Conservation (phyloP, 2,113 vertebrate genomes). For the Prunella himalayana region DNA sequence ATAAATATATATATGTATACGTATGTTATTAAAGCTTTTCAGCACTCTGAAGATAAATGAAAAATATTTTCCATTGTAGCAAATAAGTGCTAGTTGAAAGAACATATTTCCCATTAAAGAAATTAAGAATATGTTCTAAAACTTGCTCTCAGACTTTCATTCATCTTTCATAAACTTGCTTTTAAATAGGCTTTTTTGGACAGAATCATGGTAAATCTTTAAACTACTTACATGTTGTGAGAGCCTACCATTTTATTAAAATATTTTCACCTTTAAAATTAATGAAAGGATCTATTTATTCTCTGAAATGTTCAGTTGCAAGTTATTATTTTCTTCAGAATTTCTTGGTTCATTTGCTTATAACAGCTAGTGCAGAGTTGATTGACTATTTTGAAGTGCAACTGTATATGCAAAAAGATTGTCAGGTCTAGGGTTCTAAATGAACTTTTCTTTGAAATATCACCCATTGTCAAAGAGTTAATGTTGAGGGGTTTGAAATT, state of each 20-base stretch:
- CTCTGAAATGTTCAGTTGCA: background rate
- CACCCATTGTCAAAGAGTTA: background rate
- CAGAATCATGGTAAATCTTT: background rate
- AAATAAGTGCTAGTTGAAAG: background rate
- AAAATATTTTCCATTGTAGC: background rate
- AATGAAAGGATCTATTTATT: background rate
- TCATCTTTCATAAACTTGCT: background rate
- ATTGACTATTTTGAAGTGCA: background rate
- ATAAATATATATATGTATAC: accelerated
- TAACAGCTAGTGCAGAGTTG: background rate
- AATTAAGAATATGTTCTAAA: background rate
- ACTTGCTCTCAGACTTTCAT: background rate
- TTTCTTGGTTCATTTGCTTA: background rate
- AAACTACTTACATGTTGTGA: background rate
- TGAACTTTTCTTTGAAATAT: background rate
- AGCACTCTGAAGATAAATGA: background rate
- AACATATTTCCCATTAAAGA: background rate
- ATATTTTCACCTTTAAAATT: background rate
- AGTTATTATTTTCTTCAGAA: background rate
- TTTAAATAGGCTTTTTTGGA: background rate
- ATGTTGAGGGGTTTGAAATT: background rate
- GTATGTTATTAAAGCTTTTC: background rate
- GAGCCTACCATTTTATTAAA: background rate
- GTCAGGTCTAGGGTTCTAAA: background rate
- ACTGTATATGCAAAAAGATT: background rate